Evolutionary conservation across 1,140 invertebrate genomes (phyloP).

Genomic region (Drosophila rhopaloa): DNA sequence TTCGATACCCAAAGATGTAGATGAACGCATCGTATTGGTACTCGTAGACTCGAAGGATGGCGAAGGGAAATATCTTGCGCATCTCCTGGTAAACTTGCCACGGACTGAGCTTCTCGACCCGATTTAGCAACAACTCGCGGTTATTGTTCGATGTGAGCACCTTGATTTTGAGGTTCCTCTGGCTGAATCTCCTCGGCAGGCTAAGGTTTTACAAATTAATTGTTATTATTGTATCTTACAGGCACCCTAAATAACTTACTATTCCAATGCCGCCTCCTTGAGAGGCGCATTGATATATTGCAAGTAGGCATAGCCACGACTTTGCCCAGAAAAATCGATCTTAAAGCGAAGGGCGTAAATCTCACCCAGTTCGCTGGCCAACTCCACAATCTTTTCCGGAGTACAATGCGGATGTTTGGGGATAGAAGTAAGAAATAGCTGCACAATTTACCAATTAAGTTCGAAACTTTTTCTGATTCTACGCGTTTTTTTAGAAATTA

Average conservation of each 20-base stretch:
- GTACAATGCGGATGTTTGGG: not conserved
- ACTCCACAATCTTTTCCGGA: constrained; percentile 22
- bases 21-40: not conserved
- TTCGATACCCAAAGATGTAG: constrained; percentile 43
- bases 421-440: constrained; percentile 47
- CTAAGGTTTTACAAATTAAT: constrained; percentile 12
- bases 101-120: constrained; percentile 18
- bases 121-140: constrained; percentile 15
- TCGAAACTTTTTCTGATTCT: not conserved
- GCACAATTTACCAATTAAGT: not conserved
- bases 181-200: constrained; percentile 12
- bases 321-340: constrained; percentile 27
- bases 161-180: not conserved
- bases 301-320: constrained; percentile 63
- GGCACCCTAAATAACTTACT: constrained; percentile 1
- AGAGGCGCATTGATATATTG: constrained; percentile 46
- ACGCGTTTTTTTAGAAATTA: not conserved
- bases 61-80: constrained; percentile 17
- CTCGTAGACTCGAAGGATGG: constrained; percentile 32
- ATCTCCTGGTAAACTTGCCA: constrained; percentile 46
- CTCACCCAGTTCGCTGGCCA: constrained; percentile 43
- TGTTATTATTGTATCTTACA: not conserved
- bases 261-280: constrained; percentile 10
- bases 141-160: constrained; percentile 40
- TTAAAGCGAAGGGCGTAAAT: constrained; percentile 61